Evolutionary conservation across 2,113 vertebrate genomes (phyloP), one percentile per base, ranked within the genome.

Genomic region (Echinops telfairi): DNA sequence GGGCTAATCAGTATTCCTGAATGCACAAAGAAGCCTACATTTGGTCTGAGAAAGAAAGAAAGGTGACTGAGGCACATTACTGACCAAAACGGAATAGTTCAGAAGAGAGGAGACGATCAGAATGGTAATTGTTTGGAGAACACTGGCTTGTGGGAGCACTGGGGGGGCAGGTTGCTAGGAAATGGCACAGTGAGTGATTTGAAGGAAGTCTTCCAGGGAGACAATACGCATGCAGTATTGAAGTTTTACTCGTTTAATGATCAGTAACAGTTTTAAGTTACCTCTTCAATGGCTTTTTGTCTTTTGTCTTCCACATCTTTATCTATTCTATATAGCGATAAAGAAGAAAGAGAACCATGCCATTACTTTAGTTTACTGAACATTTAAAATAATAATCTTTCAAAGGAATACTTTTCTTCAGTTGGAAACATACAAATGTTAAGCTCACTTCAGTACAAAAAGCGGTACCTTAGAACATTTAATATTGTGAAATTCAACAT

Each of bases 251-350:
- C 79, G 81, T 85, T 95, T 96, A 91, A 86, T 33, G 38, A 88
- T 77, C 75, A 88, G 94, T 40, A 95, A 89, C 71, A 90, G 70
- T 89, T 81, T 94, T 93, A 88, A 93, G 83, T 98, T 98, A 99
- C 99, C 98, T 99, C 99, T 96, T 99, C 99, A 95, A 99, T 99
- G 33, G 99, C 99, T 97, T 98, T 98, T 96, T 99, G 99, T 94
- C 98, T 98, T 97, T 99, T 99, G 95, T 99, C 99, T 97, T 99
- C 99, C 93, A 98, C 98, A 71, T 99, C 99, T 93, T 98, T 98
- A 98, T 99, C 99, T 89, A 94, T 97, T 97, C 99, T 99, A 97
- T 89, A 94, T 80, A 97, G 84, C 97, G 95, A 78, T 96, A 98
- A 97, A 95, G 53, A 97, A 96, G 96, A 97, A 96, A 91, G 96